Evolutionary conservation across 2,888 invertebrate species (phyloP), one percentile per base, ranked within the genome.

Genomic region (Nudaria mundana): DNA sequence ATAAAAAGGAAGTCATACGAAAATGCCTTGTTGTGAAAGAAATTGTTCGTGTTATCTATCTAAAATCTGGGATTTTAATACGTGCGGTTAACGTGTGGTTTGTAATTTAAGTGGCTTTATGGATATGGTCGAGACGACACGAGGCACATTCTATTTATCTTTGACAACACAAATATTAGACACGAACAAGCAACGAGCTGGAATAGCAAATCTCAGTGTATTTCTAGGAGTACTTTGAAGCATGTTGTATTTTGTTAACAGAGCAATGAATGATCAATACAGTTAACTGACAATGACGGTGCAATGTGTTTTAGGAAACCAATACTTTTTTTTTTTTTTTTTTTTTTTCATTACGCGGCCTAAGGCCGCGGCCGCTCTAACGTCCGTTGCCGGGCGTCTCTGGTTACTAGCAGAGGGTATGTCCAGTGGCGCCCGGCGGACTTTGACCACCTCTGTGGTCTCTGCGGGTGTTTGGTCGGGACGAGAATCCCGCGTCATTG

Each of bases 191-290:
- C 78, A 76, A 66, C 64, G 63, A 69, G 71, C 75, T 76, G 78
- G 81, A 84, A 85, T 84, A 85, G 82, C 82, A 84, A 85, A 85
- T 81, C 81, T 76, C 75, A 64, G 66, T 53, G 63, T 81, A 74
- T 84, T 85, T 84, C 76, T 72, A 71, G 72, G 72, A 72, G 73
- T 76, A 80, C 77, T 79, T 75, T 65, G 76, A 75, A 66, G 67
- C 75, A 61, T 69, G 74, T 71, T 67, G 71, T 74, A 69, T 74
- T 7, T 71, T 69, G 81, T 81, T 76, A 81, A 83, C 74, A 81
- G 71, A 76, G 72, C 72, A 73, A 60, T 66, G 72, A 75, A 74
- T 68, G 72, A 72, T 73, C 72, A 76, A 81, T 78, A 80, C 81
- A 80, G 80, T 80, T 81, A 81, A 71, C 71, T 78, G 70, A 71